phyloP scores from a whole-genome alignment of 2,888 invertebrate species.

The Oxystoma pomonae region DNA sequence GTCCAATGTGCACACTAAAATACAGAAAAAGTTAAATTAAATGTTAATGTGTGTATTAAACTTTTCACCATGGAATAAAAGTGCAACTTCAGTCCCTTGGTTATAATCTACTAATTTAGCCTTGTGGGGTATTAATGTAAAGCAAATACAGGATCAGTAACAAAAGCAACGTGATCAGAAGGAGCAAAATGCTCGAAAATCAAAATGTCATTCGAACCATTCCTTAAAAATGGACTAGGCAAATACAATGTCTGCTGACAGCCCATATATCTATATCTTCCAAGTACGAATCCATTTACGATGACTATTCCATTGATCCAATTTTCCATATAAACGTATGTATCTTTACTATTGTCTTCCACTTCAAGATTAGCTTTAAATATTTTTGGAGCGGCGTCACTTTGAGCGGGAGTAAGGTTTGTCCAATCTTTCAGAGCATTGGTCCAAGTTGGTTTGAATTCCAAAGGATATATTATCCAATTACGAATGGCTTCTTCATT shows the following conservation, averaged over 20 bases:
- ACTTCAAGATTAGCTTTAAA: constrained; percentile 53
- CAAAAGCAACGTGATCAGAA: constrained; percentile 31
- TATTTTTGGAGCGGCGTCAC: constrained; percentile 51
- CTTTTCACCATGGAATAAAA: no score
- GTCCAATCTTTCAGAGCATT: constrained; percentile 39
- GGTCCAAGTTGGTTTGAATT: constrained; percentile 47
- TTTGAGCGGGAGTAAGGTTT: constrained; percentile 39
- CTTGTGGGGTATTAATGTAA: constrained; percentile 13
- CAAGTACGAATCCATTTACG: constrained; percentile 82
- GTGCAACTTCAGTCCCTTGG: no score
- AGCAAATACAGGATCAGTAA: constrained; percentile 14
- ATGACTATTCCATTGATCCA: constrained; percentile 87
- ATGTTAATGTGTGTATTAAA: no score
- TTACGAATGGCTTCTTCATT: constrained; percentile 42
- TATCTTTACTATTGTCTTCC: constrained; percentile 56
- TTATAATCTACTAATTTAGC: no score
- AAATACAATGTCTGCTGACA: constrained; percentile 82
- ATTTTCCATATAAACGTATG: constrained; percentile 70
- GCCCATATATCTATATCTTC: constrained; percentile 73
- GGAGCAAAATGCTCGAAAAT: constrained; percentile 44
- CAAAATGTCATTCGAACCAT: constrained; percentile 47
- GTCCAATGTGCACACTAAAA: no score
- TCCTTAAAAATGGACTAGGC: constrained; percentile 67
- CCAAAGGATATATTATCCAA: constrained; percentile 50
- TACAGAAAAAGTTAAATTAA: no score